phyloP scores from a whole-genome alignment of 2,113 vertebrate species.

The Cyprinodon tularosa region DNA sequence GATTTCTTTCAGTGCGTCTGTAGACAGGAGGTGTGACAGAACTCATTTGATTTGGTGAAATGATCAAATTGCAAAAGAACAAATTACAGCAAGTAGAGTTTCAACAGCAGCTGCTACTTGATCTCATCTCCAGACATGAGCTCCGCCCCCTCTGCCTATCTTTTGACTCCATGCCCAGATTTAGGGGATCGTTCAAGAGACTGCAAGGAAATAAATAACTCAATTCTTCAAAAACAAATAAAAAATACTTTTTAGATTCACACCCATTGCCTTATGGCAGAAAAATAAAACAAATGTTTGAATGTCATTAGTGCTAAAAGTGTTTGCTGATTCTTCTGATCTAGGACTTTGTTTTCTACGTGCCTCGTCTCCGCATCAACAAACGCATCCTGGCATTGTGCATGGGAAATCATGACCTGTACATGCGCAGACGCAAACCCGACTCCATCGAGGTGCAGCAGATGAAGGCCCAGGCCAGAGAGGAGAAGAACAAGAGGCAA shows the following conservation, averaged over 20 bases:
- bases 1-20: constrained; percentile 8
- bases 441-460: constrained; percentile 99
- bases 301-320: constrained; percentile 2
- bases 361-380: constrained; percentile 95
- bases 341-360: constrained; percentile 97
- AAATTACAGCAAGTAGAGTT: constrained; percentile 32
- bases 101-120: constrained; percentile 46
- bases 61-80: constrained; percentile 24
- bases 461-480: constrained; percentile 98
- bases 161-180: constrained; percentile 21
- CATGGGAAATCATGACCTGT: constrained; percentile 99
- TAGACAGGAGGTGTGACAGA: constrained; percentile 26
- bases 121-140: constrained; percentile 43
- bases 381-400: constrained; percentile 97
- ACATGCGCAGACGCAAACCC: constrained; percentile 96
- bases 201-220: background rate
- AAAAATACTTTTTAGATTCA: constrained; percentile 2
- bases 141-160: constrained; percentile 28
- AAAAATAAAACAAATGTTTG: constrained; percentile 2
- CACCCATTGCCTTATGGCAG: background rate
- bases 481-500: constrained; percentile 96
- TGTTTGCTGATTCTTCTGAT: constrained; percentile 9
- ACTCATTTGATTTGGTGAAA: constrained; percentile 17
- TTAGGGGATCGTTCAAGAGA: constrained; percentile 24
- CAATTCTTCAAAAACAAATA: constrained; percentile 6